These are phyloP conservation scores for Syngnathus typhle DNA, from an alignment of 2,113 vertebrate species.

Conservation along the genomic window DNA sequence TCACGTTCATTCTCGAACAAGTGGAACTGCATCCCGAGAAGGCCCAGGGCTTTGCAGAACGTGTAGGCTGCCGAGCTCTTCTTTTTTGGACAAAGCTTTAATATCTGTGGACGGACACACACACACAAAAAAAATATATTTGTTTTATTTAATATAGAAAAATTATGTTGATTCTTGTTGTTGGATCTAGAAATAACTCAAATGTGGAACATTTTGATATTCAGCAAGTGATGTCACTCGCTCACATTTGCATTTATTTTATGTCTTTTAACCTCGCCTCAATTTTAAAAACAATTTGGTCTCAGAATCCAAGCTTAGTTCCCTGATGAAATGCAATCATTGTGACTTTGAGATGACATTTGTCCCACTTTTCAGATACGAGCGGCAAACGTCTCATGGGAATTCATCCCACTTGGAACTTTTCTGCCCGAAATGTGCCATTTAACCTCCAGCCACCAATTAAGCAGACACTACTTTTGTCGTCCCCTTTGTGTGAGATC, in stretches of 20 bases:
- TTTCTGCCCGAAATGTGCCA: conserved; percentile 19
- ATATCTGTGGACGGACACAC: conserved; percentile 72
- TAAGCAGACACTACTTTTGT: conserved; percentile 10
- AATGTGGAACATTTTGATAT: too few relatives aligned
- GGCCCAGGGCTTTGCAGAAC: conserved; percentile 89
- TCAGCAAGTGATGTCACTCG: too few relatives aligned
- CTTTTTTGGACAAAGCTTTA: conserved; percentile 98
- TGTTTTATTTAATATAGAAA: neutral
- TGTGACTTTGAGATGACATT: conserved; percentile 12
- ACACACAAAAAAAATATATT: neutral
- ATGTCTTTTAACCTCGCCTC: too few relatives aligned
- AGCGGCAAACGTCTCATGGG: conserved; percentile 8
- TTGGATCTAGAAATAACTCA: too few relatives aligned
- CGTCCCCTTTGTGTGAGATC: conserved; percentile 22
- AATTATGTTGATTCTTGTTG: too few relatives aligned
- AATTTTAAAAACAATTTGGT: too few relatives aligned
- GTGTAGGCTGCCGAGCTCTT: conserved; percentile 93
- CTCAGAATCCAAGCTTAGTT: neutral
- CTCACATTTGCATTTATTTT: too few relatives aligned
- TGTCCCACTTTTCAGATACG: conserved; percentile 17
- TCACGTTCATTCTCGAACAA: conserved; percentile 97
- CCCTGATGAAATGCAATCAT: neutral
- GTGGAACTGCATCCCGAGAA: conserved; percentile 95
- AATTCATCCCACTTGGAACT: neutral
- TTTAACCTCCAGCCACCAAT: conserved; percentile 30